These are phyloP conservation scores for Rhopalosiphum maidis DNA, from an alignment of 1,140 invertebrate genomes.

Conservation along the genomic window DNA sequence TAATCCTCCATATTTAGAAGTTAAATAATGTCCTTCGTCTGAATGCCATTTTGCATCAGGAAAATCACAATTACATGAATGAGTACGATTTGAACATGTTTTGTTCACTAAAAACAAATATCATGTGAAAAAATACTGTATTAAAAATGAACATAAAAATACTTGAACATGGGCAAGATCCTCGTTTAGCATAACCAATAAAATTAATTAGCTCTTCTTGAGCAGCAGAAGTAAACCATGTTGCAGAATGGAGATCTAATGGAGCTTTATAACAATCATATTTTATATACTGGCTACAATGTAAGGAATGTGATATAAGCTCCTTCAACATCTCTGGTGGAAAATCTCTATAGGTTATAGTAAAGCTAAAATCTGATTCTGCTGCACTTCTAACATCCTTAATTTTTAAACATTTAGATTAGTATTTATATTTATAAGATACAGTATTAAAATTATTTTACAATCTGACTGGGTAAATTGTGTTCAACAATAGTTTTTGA, in stretches of 20 bases:
- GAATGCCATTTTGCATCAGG: slow-evolving; percentile 84
- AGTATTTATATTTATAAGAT: not conserved
- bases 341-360: slow-evolving; percentile 87
- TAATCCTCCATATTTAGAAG: slow-evolving; percentile 72
- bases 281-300: slow-evolving; percentile 88
- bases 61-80: slow-evolving; percentile 84
- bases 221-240: slow-evolving; percentile 86
- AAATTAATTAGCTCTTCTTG: slow-evolving; percentile 80
- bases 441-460: slow-evolving; percentile 59
- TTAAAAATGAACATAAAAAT: slow-evolving; percentile 59
- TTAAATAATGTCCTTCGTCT: slow-evolving; percentile 84
- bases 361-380: slow-evolving; percentile 81
- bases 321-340: slow-evolving; percentile 88
- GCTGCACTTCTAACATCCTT: slow-evolving; percentile 77
- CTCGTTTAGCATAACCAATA: slow-evolving; percentile 79
- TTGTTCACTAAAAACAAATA: slow-evolving; percentile 69
- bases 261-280: slow-evolving; percentile 91
- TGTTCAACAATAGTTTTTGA: slow-evolving; percentile 86
- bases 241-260: slow-evolving; percentile 84
- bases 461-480: slow-evolving; percentile 86
- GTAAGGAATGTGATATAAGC: slow-evolving; percentile 85
- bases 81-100: slow-evolving; percentile 78
- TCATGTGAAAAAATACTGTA: not conserved
- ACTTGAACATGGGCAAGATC: slow-evolving; percentile 74
- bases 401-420: slow-evolving; percentile 33